These are phyloP conservation scores for Macquaria ambigua DNA, from an alignment of 2,113 vertebrate genomes.

Conservation along the genomic window DNA sequence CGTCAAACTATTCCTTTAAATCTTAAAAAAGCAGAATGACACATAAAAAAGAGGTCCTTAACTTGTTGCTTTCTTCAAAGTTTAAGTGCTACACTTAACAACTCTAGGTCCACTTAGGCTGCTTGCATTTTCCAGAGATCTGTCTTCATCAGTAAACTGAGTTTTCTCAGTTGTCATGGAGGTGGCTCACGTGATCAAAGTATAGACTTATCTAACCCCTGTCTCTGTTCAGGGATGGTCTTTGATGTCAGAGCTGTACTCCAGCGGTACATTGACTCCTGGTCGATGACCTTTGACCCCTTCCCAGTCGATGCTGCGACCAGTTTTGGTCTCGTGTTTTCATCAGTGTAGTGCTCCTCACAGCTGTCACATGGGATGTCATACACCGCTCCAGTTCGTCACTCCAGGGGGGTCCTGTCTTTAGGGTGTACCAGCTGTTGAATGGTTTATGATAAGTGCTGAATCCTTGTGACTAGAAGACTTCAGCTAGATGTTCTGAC, in stretches of 20 bases:
- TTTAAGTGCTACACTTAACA: no score
- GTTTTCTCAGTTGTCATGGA: no score
- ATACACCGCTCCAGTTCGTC: slow-evolving; percentile 24
- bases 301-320: no score
- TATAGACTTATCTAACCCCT: background rate
- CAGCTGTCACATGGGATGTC: slow-evolving; percentile 39
- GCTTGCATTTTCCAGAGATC: background rate
- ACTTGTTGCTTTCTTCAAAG: no score
- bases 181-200: background rate
- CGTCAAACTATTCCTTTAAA: slow-evolving; percentile 16
- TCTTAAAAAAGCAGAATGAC: slow-evolving; percentile 6
- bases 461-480: slow-evolving; percentile 11
- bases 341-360: slow-evolving; percentile 22
- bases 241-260: slow-evolving; percentile 17
- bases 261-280: slow-evolving; percentile 6
- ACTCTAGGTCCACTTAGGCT: background rate
- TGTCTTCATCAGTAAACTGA: background rate
- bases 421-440: slow-evolving; percentile 25
- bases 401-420: slow-evolving; percentile 28
- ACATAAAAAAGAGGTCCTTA: slow-evolving; percentile 1
- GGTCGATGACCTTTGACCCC: no score
- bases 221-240: background rate
- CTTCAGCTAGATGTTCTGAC: slow-evolving; percentile 15
- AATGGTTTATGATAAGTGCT: slow-evolving; percentile 24
- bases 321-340: background rate